Percentiles rank a stretch among this genome's conserved stretches.
phyloP scores from a whole-genome alignment of 2,797 vertebrate species.

The Hoplostethus mediterraneus region DNA sequence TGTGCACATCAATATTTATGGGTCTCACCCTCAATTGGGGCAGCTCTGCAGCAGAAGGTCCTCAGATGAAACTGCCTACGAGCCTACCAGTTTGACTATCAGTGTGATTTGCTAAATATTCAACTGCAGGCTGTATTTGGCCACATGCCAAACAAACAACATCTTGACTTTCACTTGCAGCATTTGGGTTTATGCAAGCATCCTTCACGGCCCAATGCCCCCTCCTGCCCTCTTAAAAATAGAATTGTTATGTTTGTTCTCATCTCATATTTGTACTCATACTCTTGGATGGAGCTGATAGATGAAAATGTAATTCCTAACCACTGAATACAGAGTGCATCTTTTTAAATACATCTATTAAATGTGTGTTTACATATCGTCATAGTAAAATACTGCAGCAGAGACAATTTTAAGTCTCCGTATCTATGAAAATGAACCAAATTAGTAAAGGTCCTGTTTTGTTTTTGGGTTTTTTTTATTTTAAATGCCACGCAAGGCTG shows the following conservation, averaged over 20 bases:
- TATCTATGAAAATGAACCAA: neutral
- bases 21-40: slow-evolving; percentile 18
- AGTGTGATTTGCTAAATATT: slow-evolving; percentile 52
- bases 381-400: neutral
- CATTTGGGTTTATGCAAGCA: slow-evolving; percentile 48
- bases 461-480: neutral
- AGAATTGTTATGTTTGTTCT: slow-evolving; percentile 9
- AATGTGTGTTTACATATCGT: slow-evolving; percentile 16
- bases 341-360: slow-evolving; percentile 1
- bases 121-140: slow-evolving; percentile 38
- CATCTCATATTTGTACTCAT: neutral
- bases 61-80: slow-evolving; percentile 50
- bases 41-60: neutral
- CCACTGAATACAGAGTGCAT: neutral
- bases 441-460: neutral
- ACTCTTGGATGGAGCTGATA: neutral
- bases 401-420: neutral
- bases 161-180: slow-evolving; percentile 57
- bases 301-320: neutral
- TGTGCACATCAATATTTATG: slow-evolving; percentile 50
- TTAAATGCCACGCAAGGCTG: slow-evolving; percentile 6
- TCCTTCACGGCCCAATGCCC: slow-evolving; percentile 28
- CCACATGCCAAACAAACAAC: slow-evolving; percentile 31
- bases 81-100: slow-evolving; percentile 57
- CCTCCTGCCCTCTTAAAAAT: slow-evolving; percentile 11